Evolutionary conservation across 2,113 vertebrate genomes (phyloP).

Genomic region (Amblyornis subalaris): DNA sequence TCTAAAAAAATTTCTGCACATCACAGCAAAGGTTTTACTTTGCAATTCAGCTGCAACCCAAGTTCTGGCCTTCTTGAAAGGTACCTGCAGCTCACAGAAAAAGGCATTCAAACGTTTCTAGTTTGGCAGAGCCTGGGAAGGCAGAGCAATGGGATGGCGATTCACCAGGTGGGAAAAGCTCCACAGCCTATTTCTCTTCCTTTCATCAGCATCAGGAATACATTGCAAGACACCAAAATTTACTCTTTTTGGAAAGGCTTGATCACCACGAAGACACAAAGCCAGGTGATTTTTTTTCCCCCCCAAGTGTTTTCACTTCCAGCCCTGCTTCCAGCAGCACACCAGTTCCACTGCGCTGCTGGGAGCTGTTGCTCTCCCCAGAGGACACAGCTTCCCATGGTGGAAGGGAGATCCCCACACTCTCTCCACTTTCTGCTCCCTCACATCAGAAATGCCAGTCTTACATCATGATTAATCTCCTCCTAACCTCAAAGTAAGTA

Average conservation of each 20-base stretch:
- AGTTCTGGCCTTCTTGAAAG: not conserved
- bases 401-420: not conserved
- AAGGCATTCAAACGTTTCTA: not conserved
- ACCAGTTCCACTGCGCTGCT: not conserved
- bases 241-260: not conserved
- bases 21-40: not conserved
- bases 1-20: not conserved
- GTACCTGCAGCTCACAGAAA: not conserved
- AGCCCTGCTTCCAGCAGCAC: not conserved
- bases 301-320: not conserved
- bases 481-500: not conserved
- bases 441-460: not conserved
- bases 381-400: not conserved
- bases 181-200: not conserved
- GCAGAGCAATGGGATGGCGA: fast-evolving
- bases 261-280: not conserved
- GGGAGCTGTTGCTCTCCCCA: not conserved
- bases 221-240: not conserved
- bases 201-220: not conserved
- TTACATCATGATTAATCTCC: not conserved
- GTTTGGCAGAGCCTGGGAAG: not conserved
- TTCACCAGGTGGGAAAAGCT: not conserved
- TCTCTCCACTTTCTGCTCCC: not conserved
- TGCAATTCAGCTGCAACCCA: not conserved
- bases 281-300: not conserved